phyloP scores from a whole-genome alignment of 2,888 invertebrate species.

The Halocaridina rubra region DNA sequence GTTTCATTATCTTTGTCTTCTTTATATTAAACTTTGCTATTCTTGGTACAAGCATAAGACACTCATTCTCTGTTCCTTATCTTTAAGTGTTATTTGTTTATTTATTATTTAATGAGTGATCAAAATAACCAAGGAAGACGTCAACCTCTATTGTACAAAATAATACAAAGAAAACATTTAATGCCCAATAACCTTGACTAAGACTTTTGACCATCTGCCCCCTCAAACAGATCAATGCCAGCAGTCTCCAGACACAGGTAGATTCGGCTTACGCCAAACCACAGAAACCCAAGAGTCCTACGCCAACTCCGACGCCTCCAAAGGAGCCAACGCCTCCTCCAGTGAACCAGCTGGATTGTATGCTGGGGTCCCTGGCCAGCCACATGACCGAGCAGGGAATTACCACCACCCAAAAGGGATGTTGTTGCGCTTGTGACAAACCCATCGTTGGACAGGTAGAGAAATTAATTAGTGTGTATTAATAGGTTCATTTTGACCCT shows the following conservation, averaged over 20 bases:
- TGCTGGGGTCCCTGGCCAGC: slow-evolving; percentile 91
- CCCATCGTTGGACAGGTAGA: slow-evolving; percentile 95
- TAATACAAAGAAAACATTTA: too few relatives aligned
- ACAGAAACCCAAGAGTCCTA: slow-evolving; percentile 70
- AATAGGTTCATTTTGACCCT: too few relatives aligned
- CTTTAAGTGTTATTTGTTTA: too few relatives aligned
- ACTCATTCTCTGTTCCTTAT: too few relatives aligned
- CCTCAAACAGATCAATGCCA: slow-evolving; percentile 73
- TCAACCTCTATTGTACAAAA: too few relatives aligned
- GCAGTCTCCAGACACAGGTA: slow-evolving; percentile 75
- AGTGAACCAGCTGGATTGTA: slow-evolving; percentile 76
- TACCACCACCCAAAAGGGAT: slow-evolving; percentile 98
- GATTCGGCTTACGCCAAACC: slow-evolving; percentile 79
- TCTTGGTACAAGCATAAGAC: too few relatives aligned
- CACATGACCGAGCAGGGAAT: slow-evolving; percentile 99
- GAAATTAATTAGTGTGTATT: too few relatives aligned
- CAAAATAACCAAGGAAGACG: too few relatives aligned
- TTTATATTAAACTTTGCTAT: too few relatives aligned
- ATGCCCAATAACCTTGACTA: not conserved
- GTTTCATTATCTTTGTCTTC: too few relatives aligned
- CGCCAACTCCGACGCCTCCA: slow-evolving; percentile 65
- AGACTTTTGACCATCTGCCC: not conserved
- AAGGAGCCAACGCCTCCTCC: slow-evolving; percentile 73
- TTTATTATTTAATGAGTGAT: too few relatives aligned
- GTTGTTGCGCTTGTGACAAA: slow-evolving; percentile 98